Base-by-base conservation (phyloP, 2,113 vertebrate species). In the Phyllopteryx taeniolatus region DNA sequence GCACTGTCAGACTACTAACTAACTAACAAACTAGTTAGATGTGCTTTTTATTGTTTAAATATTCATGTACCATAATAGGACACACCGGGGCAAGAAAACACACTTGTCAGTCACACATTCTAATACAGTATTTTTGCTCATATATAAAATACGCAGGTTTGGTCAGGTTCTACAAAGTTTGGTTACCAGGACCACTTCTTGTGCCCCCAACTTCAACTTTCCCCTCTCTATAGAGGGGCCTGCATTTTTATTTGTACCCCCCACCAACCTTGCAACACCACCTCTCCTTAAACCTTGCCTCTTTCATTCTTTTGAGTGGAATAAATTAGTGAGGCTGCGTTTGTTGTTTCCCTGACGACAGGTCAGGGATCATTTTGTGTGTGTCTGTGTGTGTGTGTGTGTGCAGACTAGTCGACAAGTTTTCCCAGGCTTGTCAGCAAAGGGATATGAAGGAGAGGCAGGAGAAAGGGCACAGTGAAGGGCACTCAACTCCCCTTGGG, bases 341-440 rank as follows among this genome's bases (percentile, higher is more conserved):
- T 91, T 72, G 62, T 73, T 68, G 87, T 92, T 88, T 72, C 89
- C 91, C 19, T 12, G 89, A 81, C 87, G 90, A 87, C 87, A 70
- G 80, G 79, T 64, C 20, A 47, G 65, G 69, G 83, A 83, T 88
- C 88, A 88, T 89, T 92, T 88, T 90, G 88, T 83, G 87, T 35
- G 33, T 76, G 73, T 19, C 61, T 67, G 86, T 92, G 87, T 92
- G 90, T 90, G 31, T 76, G 72, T n/a, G 65, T 71, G 74, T 42
- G 86, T 77, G 67, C 77, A 61, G 54, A 83, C 85, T 85, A 88
- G 84, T 86, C 89, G 76, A 91, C 81, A 67, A 85, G 86, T 92
- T 94, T 91, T 94, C 91, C 91, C 91, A 94, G 90, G 90, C 80
- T 79, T 78, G 82, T 81, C 82, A 88, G 79, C 85, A 85, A 87